phyloP scores from a whole-genome alignment of 2,888 invertebrate species.

The Deilephila elpenor region DNA sequence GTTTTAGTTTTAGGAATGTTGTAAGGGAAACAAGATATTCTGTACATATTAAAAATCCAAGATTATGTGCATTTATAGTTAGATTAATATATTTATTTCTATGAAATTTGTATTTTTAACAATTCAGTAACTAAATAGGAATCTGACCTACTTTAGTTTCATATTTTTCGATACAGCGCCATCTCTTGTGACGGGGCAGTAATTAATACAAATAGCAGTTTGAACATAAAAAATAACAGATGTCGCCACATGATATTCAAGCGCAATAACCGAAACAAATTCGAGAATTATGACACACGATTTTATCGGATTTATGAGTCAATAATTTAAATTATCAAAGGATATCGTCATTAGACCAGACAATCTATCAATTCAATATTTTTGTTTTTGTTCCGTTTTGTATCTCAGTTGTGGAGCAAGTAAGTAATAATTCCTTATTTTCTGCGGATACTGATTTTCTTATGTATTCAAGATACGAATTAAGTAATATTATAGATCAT shows the following conservation, averaged over 20 bases:
- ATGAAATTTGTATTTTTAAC: no score
- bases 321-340: not conserved
- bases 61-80: no score
- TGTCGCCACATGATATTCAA: not conserved
- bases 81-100: no score
- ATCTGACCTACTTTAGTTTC: not conserved
- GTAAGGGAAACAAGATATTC: no score
- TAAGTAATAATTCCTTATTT: no score
- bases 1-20: not conserved
- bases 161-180: not conserved
- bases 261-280: not conserved
- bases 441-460: no score
- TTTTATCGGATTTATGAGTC: not conserved
- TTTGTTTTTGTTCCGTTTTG: not conserved
- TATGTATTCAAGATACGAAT: no score
- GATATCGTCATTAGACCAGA: not conserved
- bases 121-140: not conserved
- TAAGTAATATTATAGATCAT: no score
- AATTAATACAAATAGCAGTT: not conserved
- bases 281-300: constrained; percentile 41
- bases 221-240: not conserved
- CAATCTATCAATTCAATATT: not conserved
- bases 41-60: no score
- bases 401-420: not conserved
- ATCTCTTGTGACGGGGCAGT: not conserved